Base-by-base conservation (phyloP, 2,888 invertebrate species). In the Drymonia ruficornis region DNA sequence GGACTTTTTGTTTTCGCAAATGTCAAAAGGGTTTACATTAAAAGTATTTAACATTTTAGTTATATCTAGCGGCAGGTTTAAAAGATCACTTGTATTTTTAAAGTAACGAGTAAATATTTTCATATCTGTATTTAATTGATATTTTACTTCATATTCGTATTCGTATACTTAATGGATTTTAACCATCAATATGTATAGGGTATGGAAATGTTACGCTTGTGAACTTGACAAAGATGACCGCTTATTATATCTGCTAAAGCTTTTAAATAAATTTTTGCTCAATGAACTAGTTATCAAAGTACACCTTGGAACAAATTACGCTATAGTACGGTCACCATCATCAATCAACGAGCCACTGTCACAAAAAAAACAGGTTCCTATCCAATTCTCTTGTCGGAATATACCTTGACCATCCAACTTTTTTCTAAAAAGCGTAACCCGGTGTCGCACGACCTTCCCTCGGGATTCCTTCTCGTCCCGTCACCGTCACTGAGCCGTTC, bases 381-480 rank as follows among this genome's bases (percentile, higher is more conserved):
- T 31, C 12, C 9, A 19, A 31, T 62, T 29, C n/a, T 62, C 55
- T 61, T 67, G 67, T 70, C 65, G 59, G 58, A 51, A 56, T 58
- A 63, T 61, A 59, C 54, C 63, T 63, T 61, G 61, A 58, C 64
- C 66, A 62, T 59, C 67, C 62, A 48, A 59, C 45, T 56, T 70
- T 68, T 67, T 61, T 48, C 38, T 43, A 53, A 63, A 62, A 65
- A 66, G 78, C 79, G 77, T 76, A 76, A 76, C 69, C 69, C 75
- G 67, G 72, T 75, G 72, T 76, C 76, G 74, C 80, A 78, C 78
- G 80, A 74, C 69, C 71, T 87, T 89, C 89, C 87, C 86, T 78
- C 81, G 82, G 86, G 90, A 91, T 92, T 83, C 89, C 90, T 74
- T 72, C 89, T 86, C 89, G 91, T 91, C 81, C 70, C 73, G 67